Base-by-base conservation (phyloP, 2,797 vertebrate genomes). In the Parotocinclus haroldoi region DNA sequence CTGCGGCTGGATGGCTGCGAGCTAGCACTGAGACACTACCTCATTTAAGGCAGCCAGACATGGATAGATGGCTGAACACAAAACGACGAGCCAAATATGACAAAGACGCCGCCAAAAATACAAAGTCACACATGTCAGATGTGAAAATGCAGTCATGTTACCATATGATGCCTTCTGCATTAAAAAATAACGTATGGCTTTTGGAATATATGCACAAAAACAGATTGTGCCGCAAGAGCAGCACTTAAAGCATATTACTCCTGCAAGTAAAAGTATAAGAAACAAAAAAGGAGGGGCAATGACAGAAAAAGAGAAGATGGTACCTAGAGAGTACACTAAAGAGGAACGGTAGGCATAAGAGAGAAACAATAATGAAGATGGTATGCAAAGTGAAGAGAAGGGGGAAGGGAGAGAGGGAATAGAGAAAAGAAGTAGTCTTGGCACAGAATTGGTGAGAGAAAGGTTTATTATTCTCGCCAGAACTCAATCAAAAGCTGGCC, bases 401-500 rank as follows among this genome's bases (percentile, higher is more conserved):
- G 55, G 58, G 10, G 37, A 40, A 17, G 37, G 61, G 40, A 50
- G 14, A 60, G 40, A 54, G 45, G 12, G 51, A 72, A 78, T 72
- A 82, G 75, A 54, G 68, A 57, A 67, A 79, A 69, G 58, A 75
- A 72, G 69, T 68, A 76, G 65, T 68, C 78, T 83, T 82, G 85
- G 86, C 87, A 85, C 78, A 74, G 87, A 81, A 78, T 85, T 12
- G 65, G 84, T 84, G 84, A 77, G 78, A 84, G 85, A 82, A 82
- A 86, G 88, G 84, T 91, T 93, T 93, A 91, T 92, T 93, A 90
- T 93, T 94, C 90, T 78, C 86, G 87, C 87, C 86, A 82, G 87
- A 88, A 81, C 89, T 93, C 92, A 82, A 90, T 94, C 91, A 91
- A 91, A 91, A 84, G 88, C 85, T 91, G 89, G 89, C 93, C 90